These are phyloP conservation scores for Ciona savignyi DNA, from an alignment of 23 tunicate genomes.

Conservation along the genomic window DNA sequence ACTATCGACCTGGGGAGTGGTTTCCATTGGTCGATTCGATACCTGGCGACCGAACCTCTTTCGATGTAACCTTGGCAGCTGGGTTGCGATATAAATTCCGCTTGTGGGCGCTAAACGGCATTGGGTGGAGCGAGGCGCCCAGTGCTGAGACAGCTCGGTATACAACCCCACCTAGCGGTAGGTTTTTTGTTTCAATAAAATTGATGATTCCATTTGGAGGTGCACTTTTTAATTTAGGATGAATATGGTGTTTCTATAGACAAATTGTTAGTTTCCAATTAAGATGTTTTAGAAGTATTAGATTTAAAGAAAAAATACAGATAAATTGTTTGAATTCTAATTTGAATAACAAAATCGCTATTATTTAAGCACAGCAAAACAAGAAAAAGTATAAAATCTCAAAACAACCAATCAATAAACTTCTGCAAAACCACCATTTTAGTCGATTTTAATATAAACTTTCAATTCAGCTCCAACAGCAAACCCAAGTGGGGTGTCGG, in stretches of 20 bases:
- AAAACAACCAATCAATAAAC: background rate
- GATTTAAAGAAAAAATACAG: too few species aligned
- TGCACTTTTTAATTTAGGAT: too few species aligned
- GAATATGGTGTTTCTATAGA: too few species aligned
- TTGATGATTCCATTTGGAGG: too few species aligned
- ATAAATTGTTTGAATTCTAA: too few species aligned
- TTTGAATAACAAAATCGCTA: too few species aligned
- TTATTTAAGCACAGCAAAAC: too few species aligned
- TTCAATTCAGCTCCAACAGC: conserved; percentile 24
- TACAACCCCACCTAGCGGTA: conserved; percentile 50
- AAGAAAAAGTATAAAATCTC: too few species aligned
- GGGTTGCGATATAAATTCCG: conserved; percentile 45
- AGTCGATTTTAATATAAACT: background rate
- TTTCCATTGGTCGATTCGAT: conserved; percentile 1
- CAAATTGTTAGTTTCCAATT: too few species aligned
- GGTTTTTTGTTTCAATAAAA: too few species aligned
- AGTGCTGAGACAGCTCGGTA: conserved; percentile 25
- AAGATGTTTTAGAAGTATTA: too few species aligned
- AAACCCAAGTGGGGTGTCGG: conserved; percentile 41
- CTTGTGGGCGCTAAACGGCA: conserved; percentile 39
- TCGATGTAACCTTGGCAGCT: conserved; percentile 16
- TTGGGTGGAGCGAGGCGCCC: conserved; percentile 38
- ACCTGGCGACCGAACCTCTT: background rate
- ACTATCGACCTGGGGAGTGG: conserved; percentile 38
- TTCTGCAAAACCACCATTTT: background rate